Conservation (phyloP, 2,797 vertebrate species). For the Botia almorhae region DNA sequence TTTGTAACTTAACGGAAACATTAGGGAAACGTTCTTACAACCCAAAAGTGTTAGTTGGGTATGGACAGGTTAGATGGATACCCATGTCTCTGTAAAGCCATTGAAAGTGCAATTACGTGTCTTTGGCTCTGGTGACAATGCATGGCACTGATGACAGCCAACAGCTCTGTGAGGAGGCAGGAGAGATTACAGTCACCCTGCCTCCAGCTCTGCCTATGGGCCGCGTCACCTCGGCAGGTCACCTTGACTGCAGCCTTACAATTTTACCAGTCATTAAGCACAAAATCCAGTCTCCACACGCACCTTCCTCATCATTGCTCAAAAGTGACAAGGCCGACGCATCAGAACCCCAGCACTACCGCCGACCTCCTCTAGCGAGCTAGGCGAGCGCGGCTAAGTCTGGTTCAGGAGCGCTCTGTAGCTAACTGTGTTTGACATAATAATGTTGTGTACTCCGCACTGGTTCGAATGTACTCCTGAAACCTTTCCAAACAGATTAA, state of each 20-base stretch:
- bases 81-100: constrained; percentile 74
- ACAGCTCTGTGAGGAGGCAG: constrained; percentile 69
- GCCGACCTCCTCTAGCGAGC: constrained; percentile 18
- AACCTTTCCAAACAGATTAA: constrained; percentile 26
- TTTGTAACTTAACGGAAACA: too few relatives aligned
- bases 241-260: constrained; percentile 80
- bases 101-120: constrained; percentile 83
- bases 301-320: constrained; percentile 72
- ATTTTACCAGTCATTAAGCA: constrained; percentile 85
- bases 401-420: background rate
- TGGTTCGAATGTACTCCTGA: constrained; percentile 6
- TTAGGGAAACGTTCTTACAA: too few relatives aligned
- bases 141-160: constrained; percentile 71
- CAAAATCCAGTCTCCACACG: constrained; percentile 73
- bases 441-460: constrained; percentile 22
- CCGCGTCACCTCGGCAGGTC: constrained; percentile 75
- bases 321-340: constrained; percentile 68
- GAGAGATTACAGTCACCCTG: constrained; percentile 78
- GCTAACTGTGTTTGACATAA: constrained; percentile 38
- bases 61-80: constrained; percentile 76
- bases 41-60: background rate
- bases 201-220: constrained; percentile 63
- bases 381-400: constrained; percentile 26
- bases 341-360: constrained; percentile 56
- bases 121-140: constrained; percentile 72